Evolutionary conservation across 92 coral and sea anemone genomes (phyloP), one percentile per base, ranked within the genome.

Genomic region (Palythoa heliodiscus): DNA sequence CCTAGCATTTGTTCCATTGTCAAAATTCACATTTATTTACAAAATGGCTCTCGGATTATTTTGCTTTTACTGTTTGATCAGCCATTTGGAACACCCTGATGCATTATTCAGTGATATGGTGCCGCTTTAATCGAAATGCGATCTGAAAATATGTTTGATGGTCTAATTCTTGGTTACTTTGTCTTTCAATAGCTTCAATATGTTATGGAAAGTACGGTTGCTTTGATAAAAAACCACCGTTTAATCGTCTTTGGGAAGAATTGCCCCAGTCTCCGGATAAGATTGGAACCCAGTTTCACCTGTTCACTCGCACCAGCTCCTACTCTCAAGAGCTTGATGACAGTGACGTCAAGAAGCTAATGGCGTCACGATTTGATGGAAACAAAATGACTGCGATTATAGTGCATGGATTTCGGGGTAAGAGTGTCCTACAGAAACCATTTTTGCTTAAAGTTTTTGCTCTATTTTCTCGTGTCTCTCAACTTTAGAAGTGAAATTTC

Each of bases 161-260:
- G 0, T 7, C 50, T 43, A 43, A 8, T 3, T 43, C 50, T 43
- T 43, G 0, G 4, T 43, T 43, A 8, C 4, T 43, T 43, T 8
- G 50, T 43, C 50, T 43, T 43, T 5, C 50, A 43, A 43, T 8
- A 43, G 50, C 6, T 43, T 43, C 50, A 43, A 43, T 0, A 43
- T 91, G 92, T 43, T 93, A 91, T 48, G 78, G 69, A 25, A 89
- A 86, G 72, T 93, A 93, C 73, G 93, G 96, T 23, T 89, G 93
- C 20, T 93, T 88, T 60, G 15, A 75, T 39, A 64, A 86, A 67
- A 78, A 77, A n/a, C 78, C 87, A 5, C 88, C 95, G 23, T 92
- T 92, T 79, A 50, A 75, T 40, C 89, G 82, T 20, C 73, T 52
- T 11, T 55, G 72, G 13, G 87, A 82, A 23, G 70, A 75, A 70